Conservation (phyloP, 1,140 invertebrate genomes). For the Trachymyrmex septentrionalis region DNA sequence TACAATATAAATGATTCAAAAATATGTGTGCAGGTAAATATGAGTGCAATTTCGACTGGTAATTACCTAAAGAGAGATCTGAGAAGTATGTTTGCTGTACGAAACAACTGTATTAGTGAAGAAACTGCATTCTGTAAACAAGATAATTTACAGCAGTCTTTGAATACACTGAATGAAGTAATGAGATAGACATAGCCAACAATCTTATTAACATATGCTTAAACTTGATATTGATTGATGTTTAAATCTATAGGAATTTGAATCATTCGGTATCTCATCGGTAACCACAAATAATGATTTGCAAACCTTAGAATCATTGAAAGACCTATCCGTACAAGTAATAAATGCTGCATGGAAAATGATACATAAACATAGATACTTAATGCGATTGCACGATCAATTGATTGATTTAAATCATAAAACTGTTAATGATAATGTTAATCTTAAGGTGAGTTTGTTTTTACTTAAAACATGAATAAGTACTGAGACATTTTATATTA, state of each 20-base stretch:
- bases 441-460: conserved; percentile 72
- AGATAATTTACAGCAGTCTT: conserved; percentile 71
- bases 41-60: conserved; percentile 54
- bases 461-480: conserved; percentile 15
- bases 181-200: background rate
- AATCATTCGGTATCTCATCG: conserved; percentile 60
- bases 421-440: conserved; percentile 71
- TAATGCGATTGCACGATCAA: conserved; percentile 70
- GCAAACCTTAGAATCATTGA: conserved; percentile 56
- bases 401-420: conserved; percentile 66
- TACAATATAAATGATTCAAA: background rate
- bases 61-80: conserved; percentile 52
- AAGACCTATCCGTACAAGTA: conserved; percentile 59
- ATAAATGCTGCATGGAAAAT: conserved; percentile 74
- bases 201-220: conserved; percentile 20
- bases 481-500: conserved; percentile 38
- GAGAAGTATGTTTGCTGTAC: conserved; percentile 50
- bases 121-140: conserved; percentile 69
- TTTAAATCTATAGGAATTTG: conserved; percentile 71
- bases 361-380: conserved; percentile 69
- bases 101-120: conserved; percentile 27
- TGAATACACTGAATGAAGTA: conserved; percentile 72
- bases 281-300: conserved; percentile 19
- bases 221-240: background rate
- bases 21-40: conserved; percentile 36